Base-by-base conservation (phyloP, 1,140 invertebrate genomes). In the Teleopsis dalmanni region DNA sequence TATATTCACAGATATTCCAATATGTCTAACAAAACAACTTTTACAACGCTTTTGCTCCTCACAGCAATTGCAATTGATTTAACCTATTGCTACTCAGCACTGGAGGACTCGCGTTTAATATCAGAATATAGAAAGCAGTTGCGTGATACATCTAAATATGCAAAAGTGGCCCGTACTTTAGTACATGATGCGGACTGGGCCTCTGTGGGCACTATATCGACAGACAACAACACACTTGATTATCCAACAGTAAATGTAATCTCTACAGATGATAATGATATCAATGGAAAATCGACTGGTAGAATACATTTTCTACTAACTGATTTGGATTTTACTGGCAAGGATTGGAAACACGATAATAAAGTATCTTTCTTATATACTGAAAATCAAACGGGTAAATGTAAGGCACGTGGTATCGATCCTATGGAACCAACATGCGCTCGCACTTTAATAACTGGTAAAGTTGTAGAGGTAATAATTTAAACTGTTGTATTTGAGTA, bases 401-500 rank as follows among this genome's bases (percentile, higher is more conserved):
- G 87, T 57, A 67, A 73, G 37, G 66, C 70, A 2, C 70, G 81
- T 40, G 63, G 76, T 38, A 81, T 76, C 48, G 87, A 90, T 67
- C 82, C 87, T 1, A 85, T 89, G 75, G 86, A 89, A 71, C 87
- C 88, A 2, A 75, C 84, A 11, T 91, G 88, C 75, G 81, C 84
- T 2, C 77, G 84, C 44, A 73, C 85, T 0, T 81, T 87, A 55
- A 72, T 91, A 2, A 78, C 79, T 21, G 87, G 87, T 31, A 77
- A 76, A 61, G 79, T 88, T 49, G 71, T 77, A 45, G 75, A 76
- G 74, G 85, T 88, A 65, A 62, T 41, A 47, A n/a, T 36, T 14
- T 0, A 43, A 36, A 34, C n/a, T 4, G 18, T 34, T 6, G 3
- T n/a, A 8, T 25, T 14, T n/a, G 11, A 25, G n/a, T 29, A 13